Evolutionary conservation across 2,113 vertebrate species (phyloP), one percentile per base, ranked within the genome.

Genomic region (Halichoerus grypus): DNA sequence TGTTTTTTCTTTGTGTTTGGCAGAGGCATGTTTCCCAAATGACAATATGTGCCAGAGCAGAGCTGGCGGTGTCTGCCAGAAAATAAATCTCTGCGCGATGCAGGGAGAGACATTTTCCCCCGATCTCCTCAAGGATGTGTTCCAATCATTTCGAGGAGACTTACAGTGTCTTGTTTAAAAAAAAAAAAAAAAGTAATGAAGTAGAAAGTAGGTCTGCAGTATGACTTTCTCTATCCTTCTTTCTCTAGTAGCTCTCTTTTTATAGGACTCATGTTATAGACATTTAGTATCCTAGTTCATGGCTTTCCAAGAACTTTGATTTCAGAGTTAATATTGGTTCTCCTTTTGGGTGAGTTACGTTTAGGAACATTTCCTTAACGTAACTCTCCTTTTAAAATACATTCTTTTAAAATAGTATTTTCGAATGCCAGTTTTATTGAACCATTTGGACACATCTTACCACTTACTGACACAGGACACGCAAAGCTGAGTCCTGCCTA

Each of bases 1-100:
- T 31, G 26, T 51, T 94, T 71, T 95, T 65, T 77, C 92, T 96
- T 94, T 97, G 87, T 57, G 80, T 97, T 92, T 81, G 79, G 96
- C 2, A 14, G 93, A 97, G 88, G 87, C 76, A 86, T 63, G 36
- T 91, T 95, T 97, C 96, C 96, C n/a, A 0, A 87, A 93, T 91
- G 80, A 88, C 92, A 92, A 65, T 39, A 49, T 55, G 51, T 91
- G 80, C 77, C 88, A 92, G 33, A 74, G 57, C 36, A 92, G 57
- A 83, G 42, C 92, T 33, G 24, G 55, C 55, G 72, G 65, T 28
- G 39, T 92, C 95, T 46, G 69, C 72, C 61, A 55, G 95, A 74
- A 97, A 97, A 97, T 81, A 96, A 94, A 97, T 91, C 84, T 94
- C 95, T 91, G 84, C 28, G 19, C 51, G 49, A 3, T 3, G 8